phyloP scores from a whole-genome alignment of 2,888 invertebrate species.

The Orchesellides sinensis region DNA sequence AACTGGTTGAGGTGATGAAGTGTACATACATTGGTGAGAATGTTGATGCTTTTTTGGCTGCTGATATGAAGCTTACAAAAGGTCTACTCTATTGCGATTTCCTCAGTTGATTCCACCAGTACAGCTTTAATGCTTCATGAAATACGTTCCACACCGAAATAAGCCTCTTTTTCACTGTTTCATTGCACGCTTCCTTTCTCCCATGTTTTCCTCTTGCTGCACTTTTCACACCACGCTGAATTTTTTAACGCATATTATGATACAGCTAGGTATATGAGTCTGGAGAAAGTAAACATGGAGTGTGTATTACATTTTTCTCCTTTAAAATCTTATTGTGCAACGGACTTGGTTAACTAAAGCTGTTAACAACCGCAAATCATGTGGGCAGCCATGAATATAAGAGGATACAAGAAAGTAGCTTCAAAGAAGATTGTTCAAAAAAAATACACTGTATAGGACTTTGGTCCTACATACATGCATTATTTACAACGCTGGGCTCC shows the following conservation, averaged over 20 bases:
- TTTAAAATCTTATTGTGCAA: not conserved
- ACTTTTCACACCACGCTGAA: constrained; percentile 6
- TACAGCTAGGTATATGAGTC: not conserved
- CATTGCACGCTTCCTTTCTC: not conserved
- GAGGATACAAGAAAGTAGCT: not conserved
- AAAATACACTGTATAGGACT: too few species aligned
- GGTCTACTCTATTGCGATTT: not conserved
- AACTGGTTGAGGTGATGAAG: not conserved
- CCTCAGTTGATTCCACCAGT: constrained; percentile 27
- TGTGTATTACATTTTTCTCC: not conserved
- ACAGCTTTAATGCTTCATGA: constrained; percentile 14
- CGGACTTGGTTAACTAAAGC: constrained; percentile 26
- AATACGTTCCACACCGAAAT: constrained; percentile 10
- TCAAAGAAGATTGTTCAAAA: not conserved
- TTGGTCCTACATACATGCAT: too few species aligned
- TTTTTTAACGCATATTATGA: not conserved
- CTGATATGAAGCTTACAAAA: not conserved
- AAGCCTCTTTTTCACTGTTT: not conserved
- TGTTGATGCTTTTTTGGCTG: not conserved
- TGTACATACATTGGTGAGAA: not conserved
- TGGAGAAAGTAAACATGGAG: not conserved
- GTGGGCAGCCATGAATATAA: constrained; percentile 20
- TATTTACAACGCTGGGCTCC: too few species aligned
- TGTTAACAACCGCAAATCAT: constrained; percentile 31
- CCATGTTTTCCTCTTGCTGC: not conserved